Evolutionary conservation across 1,140 invertebrate species (phyloP), one percentile per base, ranked within the genome.

Genomic region (Luehdorfia chinensis): DNA sequence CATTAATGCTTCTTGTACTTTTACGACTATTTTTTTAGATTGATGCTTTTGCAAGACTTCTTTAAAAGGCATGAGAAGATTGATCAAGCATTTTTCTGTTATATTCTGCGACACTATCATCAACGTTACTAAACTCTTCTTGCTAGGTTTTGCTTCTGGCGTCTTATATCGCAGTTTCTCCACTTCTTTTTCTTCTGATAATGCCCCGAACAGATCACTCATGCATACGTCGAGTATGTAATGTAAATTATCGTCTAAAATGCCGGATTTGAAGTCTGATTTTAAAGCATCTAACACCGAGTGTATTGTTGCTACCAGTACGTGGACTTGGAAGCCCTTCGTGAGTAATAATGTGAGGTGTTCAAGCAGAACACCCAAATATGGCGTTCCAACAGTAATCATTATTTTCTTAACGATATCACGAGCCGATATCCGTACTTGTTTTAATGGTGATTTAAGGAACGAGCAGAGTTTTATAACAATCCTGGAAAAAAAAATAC

Each of bases 271-370:
- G 31, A 96, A 91, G 1, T 75, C 79, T 1, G 84, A 59, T 55
- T 92, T 92, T 34, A 98, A 75, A 25, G 91, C 89, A 34, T 91
- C 89, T 7, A 99, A 74, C 1, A 99, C 88, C 0, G 92, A 89
- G 76, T 98, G 95, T 2, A 98, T 90, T 0, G 97, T 98, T 53
- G 92, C 97, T 1, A 93, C 93, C 8, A 99, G 87, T 0, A 99
- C 96, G 66, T 99, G 97, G 11, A 97, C 91, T 89, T 98, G 97
- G 70, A 95, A 99, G 5, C 98, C 98, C 75, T 93, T 91, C 0
- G 91, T 95, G 34, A 99, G 87, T 4, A 96, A 79, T 8, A 93
- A 87, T 28, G 92, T 92, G 66, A 99, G 90, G 83, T 98, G 96
- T 45, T 91, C 90, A 2, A 99, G 74, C 4, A 98, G 80, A 66